Evolutionary conservation across 2,888 invertebrate genomes (phyloP), one percentile per base, ranked within the genome.

Genomic region (Parnassius mnemosyne): DNA sequence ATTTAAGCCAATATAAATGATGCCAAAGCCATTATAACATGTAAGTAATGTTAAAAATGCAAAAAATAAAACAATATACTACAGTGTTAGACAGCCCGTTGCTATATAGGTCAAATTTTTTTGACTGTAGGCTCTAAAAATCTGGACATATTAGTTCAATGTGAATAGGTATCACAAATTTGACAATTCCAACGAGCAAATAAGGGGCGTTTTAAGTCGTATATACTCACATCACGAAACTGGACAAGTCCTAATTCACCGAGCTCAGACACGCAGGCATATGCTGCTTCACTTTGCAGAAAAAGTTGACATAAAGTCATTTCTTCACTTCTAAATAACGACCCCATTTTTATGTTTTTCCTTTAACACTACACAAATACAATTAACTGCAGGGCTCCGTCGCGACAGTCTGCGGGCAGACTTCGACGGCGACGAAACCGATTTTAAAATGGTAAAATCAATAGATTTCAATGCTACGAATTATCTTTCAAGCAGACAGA

Each of bases 281-380:
- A 99, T 16, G 99, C 98, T 63, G 99, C 98, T 93, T 99, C 99
- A 89, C 98, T 98, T 89, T 99, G 99, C 71, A 99, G 93, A 90
- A 98, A 99, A 78, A 99, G 95, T 91, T 99, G 99, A 94, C 98
- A 98, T 87, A 99, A 94, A 80, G 97, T 96, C 99, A 99, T 99
- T 93, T 98, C 97, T 89, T 99, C 98, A 93, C 98, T 98, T 75
- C 98, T 95, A 91, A 98, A 99, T 83, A 99, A 93, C 83, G 97
- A 96, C 85, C 96, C 96, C 97, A 97, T 97, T 74, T 87, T 90
- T 78, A 69, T 76, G 75, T 75, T 66, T 77, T 69, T 74, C 20
- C 70, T 77, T 77, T 79, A 68, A 69, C 83, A 84, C 82, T 75
- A 76, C 75, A 75, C 71, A 77, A 62, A n/a, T 72, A 79, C 69